These are phyloP conservation scores for Cerastoderma edule DNA, from an alignment of 2,888 invertebrate genomes.

Conservation along the genomic window DNA sequence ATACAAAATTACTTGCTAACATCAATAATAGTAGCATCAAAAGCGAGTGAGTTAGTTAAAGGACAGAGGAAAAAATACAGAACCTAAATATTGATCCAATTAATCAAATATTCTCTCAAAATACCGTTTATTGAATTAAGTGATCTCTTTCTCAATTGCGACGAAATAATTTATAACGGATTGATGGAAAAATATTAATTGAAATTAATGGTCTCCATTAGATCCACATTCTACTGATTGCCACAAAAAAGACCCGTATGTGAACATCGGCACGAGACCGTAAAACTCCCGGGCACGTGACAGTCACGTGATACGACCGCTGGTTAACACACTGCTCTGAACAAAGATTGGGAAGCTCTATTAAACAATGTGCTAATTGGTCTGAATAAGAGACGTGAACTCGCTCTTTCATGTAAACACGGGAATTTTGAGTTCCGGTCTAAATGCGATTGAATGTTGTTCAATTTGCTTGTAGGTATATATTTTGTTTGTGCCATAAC, in stretches of 20 bases:
- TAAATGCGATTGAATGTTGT: too few relatives aligned
- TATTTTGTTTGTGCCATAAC: too few relatives aligned
- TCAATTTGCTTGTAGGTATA: too few relatives aligned
- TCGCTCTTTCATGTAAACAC: too few relatives aligned
- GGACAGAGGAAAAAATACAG: too few relatives aligned
- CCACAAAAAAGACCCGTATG: conserved; percentile 9
- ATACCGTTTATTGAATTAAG: conserved; percentile 6
- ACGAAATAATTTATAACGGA: conserved; percentile 3
- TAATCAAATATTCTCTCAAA: too few relatives aligned
- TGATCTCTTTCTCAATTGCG: conserved; percentile 3
- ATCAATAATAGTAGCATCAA: too few relatives aligned
- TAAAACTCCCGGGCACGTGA: conserved; percentile 15
- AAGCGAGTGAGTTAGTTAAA: too few relatives aligned
- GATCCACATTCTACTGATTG: conserved; percentile 4
- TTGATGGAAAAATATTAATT: conserved; percentile 16
- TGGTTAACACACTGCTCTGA: conserved; percentile 7
- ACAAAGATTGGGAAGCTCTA: conserved; percentile 10
- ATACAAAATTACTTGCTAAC: too few relatives aligned
- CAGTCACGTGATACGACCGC: conserved; percentile 1
- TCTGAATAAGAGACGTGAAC: conserved; percentile 18
- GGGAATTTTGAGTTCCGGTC: too few relatives aligned
- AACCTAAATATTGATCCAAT: too few relatives aligned
- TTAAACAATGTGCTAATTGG: conserved; percentile 22
- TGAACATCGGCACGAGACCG: conserved; percentile 18
- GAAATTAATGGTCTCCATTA: conserved; percentile 16